Percentiles rank a stretch among this genome's conserved stretches.
phyloP scores from a whole-genome alignment of 1,140 invertebrate species.

The Pomacea maculata region DNA sequence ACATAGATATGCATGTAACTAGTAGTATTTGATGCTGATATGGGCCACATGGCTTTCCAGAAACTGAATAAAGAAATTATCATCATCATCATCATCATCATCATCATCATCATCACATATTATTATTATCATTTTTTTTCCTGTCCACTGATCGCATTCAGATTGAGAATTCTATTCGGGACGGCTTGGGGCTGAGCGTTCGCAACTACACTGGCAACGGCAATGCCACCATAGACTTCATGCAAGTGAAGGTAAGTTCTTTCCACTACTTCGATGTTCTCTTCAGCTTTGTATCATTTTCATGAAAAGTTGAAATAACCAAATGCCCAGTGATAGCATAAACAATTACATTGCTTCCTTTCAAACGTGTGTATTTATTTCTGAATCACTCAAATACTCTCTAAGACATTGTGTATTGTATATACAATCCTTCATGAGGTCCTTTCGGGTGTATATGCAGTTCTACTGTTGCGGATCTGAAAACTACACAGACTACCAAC shows the following conservation, averaged over 20 bases:
- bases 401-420: neutral
- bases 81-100: too few relatives aligned
- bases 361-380: too few relatives aligned
- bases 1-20: neutral
- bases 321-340: too few relatives aligned
- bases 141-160: neutral
- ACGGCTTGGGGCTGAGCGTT: slow-evolving; percentile 27
- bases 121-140: too few relatives aligned
- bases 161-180: slow-evolving; percentile 34
- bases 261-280: too few relatives aligned
- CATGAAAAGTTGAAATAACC: neutral
- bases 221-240: slow-evolving; percentile 40
- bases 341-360: too few relatives aligned
- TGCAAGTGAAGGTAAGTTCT: slow-evolving; percentile 44
- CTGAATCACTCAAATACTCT: too few relatives aligned
- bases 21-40: too few relatives aligned
- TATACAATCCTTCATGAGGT: too few relatives aligned
- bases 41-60: too few relatives aligned
- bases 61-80: too few relatives aligned
- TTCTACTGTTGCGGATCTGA: slow-evolving; percentile 45
- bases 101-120: too few relatives aligned
- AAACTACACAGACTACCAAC: slow-evolving; percentile 38
- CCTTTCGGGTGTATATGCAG: slow-evolving; percentile 21
- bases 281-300: neutral
- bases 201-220: slow-evolving; percentile 37